Evolutionary conservation across 2,888 invertebrate genomes (phyloP), one percentile per base, ranked within the genome.

Genomic region (Tyria jacobaeae): DNA sequence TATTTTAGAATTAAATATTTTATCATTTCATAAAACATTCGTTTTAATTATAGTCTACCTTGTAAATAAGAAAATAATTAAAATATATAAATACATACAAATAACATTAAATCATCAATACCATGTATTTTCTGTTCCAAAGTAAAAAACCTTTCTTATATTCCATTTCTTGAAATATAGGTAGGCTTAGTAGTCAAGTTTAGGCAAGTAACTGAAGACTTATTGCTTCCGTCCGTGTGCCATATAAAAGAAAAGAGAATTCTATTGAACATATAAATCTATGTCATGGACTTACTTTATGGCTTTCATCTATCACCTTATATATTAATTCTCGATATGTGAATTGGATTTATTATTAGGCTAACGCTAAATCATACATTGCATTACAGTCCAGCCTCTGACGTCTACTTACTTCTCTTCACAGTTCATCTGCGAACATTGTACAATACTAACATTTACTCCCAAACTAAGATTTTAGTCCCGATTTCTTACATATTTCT

Each of bases 201-300:
- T 71, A 56, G 52, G 44, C 54, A 44, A 62, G 52, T 54, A 57
- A n/a, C 50, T 61, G 56, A 61, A 71, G 59, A 65, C 68, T 68
- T 57, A 72, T 72, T 53, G 73, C 66, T 61, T 15, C 61, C 57
- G 58, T 63, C 60, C 59, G 44, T 27, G 49, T 64, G 64, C 62
- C 60, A 54, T 58, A 72, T 61, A 66, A 66, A 75, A 62, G 62
- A 72, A 72, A 66, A 39, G 66, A 41, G 37, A 54, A 64, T 72
- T 60, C 56, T 64, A 72, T 73, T 60, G 60, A 37, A 58, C 34
- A 35, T 48, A 72, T 69, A 75, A 58, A 66, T 73, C 66, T 60
- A 49, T 21, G 73, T 62, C 76, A 69, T 54, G 58, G 21, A 48
- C 10, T 39, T 44, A 55, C 41, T 62, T 51, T 58, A 54, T 63